A percentile compares a stretch with the other conserved stretches of the same genome.
Evolutionary conservation across 1,140 invertebrate species (phyloP).

Genomic region (Xylocopa sonorina): DNA sequence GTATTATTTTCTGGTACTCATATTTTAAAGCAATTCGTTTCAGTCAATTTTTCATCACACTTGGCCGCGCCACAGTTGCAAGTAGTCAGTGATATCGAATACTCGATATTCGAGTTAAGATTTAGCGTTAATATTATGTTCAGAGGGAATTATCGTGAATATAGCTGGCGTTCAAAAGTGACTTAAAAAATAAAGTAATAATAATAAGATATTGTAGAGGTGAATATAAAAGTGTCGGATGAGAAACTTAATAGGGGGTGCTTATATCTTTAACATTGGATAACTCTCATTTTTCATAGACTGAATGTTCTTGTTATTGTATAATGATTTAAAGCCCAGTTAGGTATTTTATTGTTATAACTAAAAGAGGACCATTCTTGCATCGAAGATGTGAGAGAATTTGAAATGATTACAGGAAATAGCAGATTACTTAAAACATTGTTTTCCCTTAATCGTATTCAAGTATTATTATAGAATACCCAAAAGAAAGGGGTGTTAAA

Average conservation of each 20-base stretch:
- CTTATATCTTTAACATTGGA: slow-evolving; percentile 17
- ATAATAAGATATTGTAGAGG: slow-evolving; percentile 4
- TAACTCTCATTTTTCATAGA: slow-evolving; percentile 21
- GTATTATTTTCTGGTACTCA: not conserved
- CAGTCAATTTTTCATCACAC: not conserved
- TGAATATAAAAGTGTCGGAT: slow-evolving; percentile 6
- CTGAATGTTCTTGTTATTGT: not conserved
- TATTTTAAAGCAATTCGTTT: not conserved
- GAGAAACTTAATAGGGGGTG: slow-evolving; percentile 11
- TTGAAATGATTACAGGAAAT: not conserved
- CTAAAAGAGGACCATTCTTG: not conserved
- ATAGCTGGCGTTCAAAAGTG: slow-evolving; percentile 31
- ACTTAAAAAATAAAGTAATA: slow-evolving; percentile 32
- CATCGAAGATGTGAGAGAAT: not conserved
- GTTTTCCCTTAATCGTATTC: too few species aligned
- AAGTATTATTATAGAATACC: too few species aligned
- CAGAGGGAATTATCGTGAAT: slow-evolving; percentile 24
- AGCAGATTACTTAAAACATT: too few species aligned
- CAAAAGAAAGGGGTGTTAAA: not conserved
- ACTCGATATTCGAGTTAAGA: slow-evolving; percentile 12
- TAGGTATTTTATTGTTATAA: not conserved
- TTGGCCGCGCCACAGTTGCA: slow-evolving; percentile 4
- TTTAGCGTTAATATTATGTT: slow-evolving; percentile 13
- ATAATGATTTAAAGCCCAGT: slow-evolving; percentile 3
- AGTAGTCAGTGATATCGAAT: not conserved